Evolutionary conservation across 2,797 vertebrate species (phyloP).

Genomic region (Ispidina lecontei): DNA sequence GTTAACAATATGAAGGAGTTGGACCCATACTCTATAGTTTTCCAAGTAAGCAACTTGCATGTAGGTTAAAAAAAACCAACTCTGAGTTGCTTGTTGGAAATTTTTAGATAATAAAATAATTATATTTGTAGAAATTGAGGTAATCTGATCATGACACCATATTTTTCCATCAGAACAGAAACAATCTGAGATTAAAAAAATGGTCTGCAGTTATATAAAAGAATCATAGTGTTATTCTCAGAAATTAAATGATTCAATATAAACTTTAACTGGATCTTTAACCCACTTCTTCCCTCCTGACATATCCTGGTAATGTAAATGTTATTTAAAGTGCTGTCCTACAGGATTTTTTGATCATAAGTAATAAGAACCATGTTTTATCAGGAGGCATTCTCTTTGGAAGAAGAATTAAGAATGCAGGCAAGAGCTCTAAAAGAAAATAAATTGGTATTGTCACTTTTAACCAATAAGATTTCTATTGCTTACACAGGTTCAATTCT

Average conservation of each 20-base stretch:
- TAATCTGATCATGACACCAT: not conserved
- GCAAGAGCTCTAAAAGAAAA: not conserved
- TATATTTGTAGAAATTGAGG: not conserved
- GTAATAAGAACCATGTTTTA: not conserved
- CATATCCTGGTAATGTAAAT: not conserved
- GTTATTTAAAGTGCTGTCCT: not conserved
- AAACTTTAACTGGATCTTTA: not conserved
- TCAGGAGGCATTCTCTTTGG: not conserved
- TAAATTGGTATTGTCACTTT: not conserved
- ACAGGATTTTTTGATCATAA: not conserved
- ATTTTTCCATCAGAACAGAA: not conserved
- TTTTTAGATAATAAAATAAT: not conserved
- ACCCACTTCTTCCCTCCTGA: not conserved
- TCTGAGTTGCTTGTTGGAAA: not conserved
- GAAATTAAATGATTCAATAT: not conserved
- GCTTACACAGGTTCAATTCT: not conserved
- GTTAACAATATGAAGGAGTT: not conserved
- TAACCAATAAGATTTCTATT: not conserved
- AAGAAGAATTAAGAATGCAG: not conserved
- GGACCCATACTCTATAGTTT: fast-evolving
- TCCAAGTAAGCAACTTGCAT: not conserved
- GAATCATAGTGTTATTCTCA: not conserved
- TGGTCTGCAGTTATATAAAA: not conserved
- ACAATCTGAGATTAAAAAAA: not conserved
- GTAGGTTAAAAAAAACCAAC: not conserved